Percentiles rank a stretch among this genome's conserved stretches.
Evolutionary conservation across 2,797 vertebrate genomes (phyloP).

Genomic region (Picus viridis): DNA sequence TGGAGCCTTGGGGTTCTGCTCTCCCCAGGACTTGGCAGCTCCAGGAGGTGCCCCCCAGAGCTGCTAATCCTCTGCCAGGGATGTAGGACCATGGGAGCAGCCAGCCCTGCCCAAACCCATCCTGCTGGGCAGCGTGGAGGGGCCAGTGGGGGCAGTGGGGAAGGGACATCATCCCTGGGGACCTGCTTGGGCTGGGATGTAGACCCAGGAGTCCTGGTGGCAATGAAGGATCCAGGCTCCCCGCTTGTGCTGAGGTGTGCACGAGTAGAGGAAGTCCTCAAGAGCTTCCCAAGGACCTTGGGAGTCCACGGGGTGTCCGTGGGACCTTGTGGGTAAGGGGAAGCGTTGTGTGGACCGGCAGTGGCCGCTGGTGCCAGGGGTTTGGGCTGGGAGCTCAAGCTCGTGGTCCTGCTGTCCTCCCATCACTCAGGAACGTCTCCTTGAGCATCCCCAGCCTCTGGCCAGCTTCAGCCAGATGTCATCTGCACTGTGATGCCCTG

Average conservation of each 20-base stretch:
- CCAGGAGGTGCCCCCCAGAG: too few species aligned
- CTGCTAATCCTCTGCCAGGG: not conserved
- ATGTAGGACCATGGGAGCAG: fast-evolving
- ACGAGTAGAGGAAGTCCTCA: fast-evolving
- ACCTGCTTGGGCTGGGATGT: not conserved
- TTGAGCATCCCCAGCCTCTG: not conserved
- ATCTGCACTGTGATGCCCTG: not conserved
- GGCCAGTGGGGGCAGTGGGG: fast-evolving
- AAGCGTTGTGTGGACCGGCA: not conserved
- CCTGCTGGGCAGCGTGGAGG: fast-evolving
- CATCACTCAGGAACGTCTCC: not conserved
- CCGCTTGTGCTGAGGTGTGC: fast-evolving
- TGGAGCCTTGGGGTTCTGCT: not conserved
- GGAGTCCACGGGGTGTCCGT: too few species aligned
- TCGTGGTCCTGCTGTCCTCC: not conserved
- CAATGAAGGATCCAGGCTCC: fast-evolving
- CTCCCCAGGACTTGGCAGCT: not conserved
- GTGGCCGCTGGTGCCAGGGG: not conserved
- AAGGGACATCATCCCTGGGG: not conserved
- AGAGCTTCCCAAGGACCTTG: not conserved
- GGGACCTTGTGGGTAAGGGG: not conserved
- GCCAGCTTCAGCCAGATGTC: not conserved
- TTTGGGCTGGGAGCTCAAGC: not conserved
- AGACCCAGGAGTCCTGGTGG: not conserved
- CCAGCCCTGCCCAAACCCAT: not conserved